Base-by-base conservation (phyloP, 2,797 vertebrate species). In the Margarornis squamiger region DNA sequence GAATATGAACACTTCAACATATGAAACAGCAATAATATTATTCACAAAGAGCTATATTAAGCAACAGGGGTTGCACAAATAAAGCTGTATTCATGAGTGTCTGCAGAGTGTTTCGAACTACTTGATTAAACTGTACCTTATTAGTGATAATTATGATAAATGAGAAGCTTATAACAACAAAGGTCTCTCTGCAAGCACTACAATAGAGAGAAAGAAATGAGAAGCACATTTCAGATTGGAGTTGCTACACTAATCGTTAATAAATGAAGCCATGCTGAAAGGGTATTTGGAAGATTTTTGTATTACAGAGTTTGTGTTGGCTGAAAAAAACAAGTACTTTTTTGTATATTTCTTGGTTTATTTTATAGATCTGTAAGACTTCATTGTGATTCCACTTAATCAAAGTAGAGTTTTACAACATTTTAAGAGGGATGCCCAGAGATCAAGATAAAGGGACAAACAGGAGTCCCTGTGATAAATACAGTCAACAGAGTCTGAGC, bases 71-170 rank as follows among this genome's bases (percentile, higher is more conserved):
- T 54, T 76, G 32, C 20, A 66, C 67, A 86, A 32, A 59, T 54
- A 66, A 88, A 72, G 30, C 34, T 87, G 41, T 49, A 39, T 71
- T 92, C 59, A 24, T 24, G 14, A 91, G 79, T 92, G 67, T 61
- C 51, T 61, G 52, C 48, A 49, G 62, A 96, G 80, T 92, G 86
- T 46, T 93, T 88, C 84, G 66, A 95, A 73, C 57, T 88, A 49
- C 88, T 93, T 93, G 74, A 88, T 88, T 93, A 67, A 94, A 48
- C 39, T 68, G 55, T 59, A 84, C 11, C 73, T 88, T 76, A 91
- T 95, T 94, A 96, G 32, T 57, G 86, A 92, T 92, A 96, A 96
- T 92, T 93, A 71, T 71, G 34, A 84, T 92, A 90, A 92, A 92
- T 87, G 52, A 93, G 62, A 65, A 73, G 74, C 70, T 90, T 93